Evolutionary conservation across 2,113 vertebrate species (phyloP).

Genomic region (Epinephelus cyanopodus): DNA sequence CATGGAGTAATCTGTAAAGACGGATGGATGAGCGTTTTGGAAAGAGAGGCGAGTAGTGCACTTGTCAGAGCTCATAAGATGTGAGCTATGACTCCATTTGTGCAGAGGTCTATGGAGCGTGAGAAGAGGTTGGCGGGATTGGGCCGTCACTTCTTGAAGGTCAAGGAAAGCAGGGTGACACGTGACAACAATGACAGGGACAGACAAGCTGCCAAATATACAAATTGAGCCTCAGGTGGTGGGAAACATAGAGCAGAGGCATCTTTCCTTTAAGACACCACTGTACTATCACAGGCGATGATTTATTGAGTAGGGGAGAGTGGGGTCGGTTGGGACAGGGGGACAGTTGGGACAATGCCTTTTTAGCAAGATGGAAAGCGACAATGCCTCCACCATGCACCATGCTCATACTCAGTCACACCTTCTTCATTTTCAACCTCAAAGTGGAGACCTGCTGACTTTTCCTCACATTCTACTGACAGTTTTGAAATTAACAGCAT

Average conservation of each 20-base stretch:
- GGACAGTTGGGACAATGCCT: too few species aligned
- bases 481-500: too few species aligned
- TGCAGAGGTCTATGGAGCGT: conserved; percentile 48
- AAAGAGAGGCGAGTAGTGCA: conserved; percentile 18
- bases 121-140: conserved; percentile 47
- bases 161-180: conserved; percentile 35
- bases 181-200: conserved; percentile 20
- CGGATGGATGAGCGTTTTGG: neutral
- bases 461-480: too few species aligned
- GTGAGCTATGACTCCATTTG: conserved; percentile 69
- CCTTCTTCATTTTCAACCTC: too few species aligned
- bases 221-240: conserved; percentile 16
- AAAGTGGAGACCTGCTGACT: too few species aligned
- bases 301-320: neutral
- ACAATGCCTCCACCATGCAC: too few species aligned
- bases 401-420: too few species aligned
- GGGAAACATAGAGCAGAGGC: too few species aligned
- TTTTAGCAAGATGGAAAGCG: too few species aligned
- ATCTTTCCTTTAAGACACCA: neutral
- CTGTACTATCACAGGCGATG: neutral
- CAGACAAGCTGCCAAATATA: conserved; percentile 8
- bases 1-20: conserved; percentile 31
- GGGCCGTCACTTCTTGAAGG: conserved; percentile 47
- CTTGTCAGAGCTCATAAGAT: conserved; percentile 63
- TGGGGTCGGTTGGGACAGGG: too few species aligned